Evolutionary conservation across 2,113 vertebrate species (phyloP).

Genomic region (Chamaetylas fuelleborni): DNA sequence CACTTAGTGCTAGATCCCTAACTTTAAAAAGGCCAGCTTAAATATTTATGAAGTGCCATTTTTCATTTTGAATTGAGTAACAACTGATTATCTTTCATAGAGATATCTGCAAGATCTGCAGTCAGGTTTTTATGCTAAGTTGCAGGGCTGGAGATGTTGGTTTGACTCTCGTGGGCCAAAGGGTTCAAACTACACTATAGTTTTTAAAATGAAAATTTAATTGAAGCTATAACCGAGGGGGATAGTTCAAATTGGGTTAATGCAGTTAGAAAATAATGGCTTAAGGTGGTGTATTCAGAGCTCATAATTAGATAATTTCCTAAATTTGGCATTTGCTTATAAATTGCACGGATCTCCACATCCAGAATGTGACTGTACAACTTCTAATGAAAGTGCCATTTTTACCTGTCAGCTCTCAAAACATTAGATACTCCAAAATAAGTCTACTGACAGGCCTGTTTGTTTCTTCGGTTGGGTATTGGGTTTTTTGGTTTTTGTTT

Average conservation of each 20-base stretch:
- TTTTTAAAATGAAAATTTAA: background rate
- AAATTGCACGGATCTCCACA: background rate
- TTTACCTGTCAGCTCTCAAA: background rate
- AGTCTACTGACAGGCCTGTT: background rate
- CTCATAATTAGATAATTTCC: background rate
- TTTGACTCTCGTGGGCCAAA: background rate
- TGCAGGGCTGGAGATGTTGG: background rate
- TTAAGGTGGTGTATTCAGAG: background rate
- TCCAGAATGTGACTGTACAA: background rate
- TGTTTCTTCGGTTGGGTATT: background rate
- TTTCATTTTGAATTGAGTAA: background rate
- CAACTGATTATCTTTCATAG: background rate
- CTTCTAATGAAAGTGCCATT: background rate
- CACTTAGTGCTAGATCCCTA: background rate
- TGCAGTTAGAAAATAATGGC: background rate
- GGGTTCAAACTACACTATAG: background rate
- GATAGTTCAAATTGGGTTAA: background rate
- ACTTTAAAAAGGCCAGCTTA: background rate
- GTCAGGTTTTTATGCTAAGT: background rate
- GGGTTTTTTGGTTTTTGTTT: background rate
- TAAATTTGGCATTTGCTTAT: background rate
- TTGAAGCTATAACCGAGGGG: background rate
- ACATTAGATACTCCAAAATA: background rate
- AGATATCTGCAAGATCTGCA: background rate
- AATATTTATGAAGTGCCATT: background rate